Percentiles rank a stretch among this genome's conserved stretches.
phyloP scores from a whole-genome alignment of 2,888 invertebrate genomes.

The Tipula vernalis region DNA sequence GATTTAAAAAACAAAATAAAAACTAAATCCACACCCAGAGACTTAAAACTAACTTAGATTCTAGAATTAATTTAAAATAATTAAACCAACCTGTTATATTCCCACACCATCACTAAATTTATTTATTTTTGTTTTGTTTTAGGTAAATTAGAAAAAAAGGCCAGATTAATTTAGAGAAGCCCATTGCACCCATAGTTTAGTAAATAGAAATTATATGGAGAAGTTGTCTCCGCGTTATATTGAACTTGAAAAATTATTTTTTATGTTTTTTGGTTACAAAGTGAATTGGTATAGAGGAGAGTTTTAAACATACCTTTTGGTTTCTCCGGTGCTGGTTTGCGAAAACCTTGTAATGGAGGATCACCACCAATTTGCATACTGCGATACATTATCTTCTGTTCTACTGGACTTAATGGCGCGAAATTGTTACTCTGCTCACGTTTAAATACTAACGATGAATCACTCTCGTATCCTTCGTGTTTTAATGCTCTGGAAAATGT shows the following conservation, averaged over 20 bases:
- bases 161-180: neutral
- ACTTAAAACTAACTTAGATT: neutral
- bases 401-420: conserved; percentile 61
- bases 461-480: conserved; percentile 84
- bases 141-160: neutral
- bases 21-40: neutral
- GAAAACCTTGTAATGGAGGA: conserved; percentile 82
- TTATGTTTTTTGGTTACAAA: neutral
- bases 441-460: conserved; percentile 76
- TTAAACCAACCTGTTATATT: neutral
- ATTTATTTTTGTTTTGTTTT: neutral
- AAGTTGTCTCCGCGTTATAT: neutral
- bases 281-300: neutral
- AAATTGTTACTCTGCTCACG: conserved; percentile 54
- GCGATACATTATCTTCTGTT: conserved; percentile 73
- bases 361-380: conserved; percentile 88
- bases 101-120: neutral
- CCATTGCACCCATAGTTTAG: conserved; percentile 4
- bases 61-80: neutral
- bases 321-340: conserved; percentile 78
- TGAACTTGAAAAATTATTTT: neutral
- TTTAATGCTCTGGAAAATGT: conserved; percentile 55
- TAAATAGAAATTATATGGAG: neutral
- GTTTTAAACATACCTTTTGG: conserved; percentile 47
- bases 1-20: neutral